A percentile compares a stretch with the other conserved stretches of the same genome.
Conservation (phyloP, 2,797 vertebrate genomes). For the Hybognathus amarus region DNA sequence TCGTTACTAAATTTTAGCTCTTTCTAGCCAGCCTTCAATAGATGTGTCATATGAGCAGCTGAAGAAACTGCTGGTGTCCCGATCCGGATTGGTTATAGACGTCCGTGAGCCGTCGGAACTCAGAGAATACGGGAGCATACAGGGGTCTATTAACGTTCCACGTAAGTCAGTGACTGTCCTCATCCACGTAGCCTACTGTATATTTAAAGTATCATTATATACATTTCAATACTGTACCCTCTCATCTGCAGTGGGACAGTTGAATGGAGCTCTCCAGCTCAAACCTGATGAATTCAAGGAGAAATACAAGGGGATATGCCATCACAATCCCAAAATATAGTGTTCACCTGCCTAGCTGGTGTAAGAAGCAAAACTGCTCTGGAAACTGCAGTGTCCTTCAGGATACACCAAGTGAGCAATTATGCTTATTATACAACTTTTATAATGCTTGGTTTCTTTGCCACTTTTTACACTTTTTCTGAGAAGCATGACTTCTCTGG, state of each 20-base stretch:
- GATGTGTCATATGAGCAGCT: slow-evolving; percentile 83
- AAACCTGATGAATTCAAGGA: slow-evolving; percentile 81
- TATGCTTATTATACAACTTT: not conserved
- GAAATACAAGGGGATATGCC: slow-evolving; percentile 85
- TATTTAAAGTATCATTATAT: not conserved
- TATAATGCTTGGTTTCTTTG: not conserved
- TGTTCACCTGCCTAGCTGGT: slow-evolving; percentile 91
- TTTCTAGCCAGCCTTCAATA: slow-evolving; percentile 50
- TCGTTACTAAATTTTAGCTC: slow-evolving; percentile 67
- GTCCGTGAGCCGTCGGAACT: slow-evolving; percentile 93
- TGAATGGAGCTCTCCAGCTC: slow-evolving; percentile 86
- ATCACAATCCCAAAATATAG: slow-evolving; percentile 78
- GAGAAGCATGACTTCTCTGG: not conserved
- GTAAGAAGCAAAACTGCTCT: slow-evolving; percentile 86
- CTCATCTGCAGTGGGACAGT: slow-evolving; percentile 81
- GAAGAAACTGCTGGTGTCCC: slow-evolving; percentile 79
- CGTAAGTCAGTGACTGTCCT: slow-evolving; percentile 73
- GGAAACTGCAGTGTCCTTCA: slow-evolving; percentile 77
- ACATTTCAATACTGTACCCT: not conserved
- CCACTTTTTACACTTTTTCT: not conserved
- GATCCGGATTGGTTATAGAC: slow-evolving; percentile 81
- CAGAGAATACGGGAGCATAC: slow-evolving; percentile 84
- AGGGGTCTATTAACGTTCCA: slow-evolving; percentile 87
- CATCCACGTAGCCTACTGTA: not conserved
- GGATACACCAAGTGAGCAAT: slow-evolving; percentile 86